Evolutionary conservation across 2,797 vertebrate genomes (phyloP).

Genomic region (Diceros bicornis): DNA sequence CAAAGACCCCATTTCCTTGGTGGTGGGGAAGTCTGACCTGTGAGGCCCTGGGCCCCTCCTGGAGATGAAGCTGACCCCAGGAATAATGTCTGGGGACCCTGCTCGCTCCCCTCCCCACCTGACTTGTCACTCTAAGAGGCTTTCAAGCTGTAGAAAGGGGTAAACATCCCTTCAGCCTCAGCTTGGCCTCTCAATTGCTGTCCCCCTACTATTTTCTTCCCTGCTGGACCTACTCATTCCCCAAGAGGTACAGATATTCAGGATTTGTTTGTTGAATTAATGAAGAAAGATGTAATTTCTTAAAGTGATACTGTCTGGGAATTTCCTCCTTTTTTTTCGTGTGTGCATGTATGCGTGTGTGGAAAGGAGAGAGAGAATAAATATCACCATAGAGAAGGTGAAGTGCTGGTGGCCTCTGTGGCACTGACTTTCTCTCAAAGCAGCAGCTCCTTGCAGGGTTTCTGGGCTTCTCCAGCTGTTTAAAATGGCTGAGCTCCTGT

Average conservation of each 20-base stretch:
- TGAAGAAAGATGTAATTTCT: constrained; percentile 32
- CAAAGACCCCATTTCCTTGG: not conserved
- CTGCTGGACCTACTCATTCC: not conserved
- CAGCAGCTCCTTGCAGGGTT: not conserved
- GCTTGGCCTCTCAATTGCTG: not conserved
- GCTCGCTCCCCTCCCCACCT: not conserved
- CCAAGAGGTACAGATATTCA: not conserved
- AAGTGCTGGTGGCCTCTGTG: not conserved
- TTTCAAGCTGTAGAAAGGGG: constrained; percentile 40
- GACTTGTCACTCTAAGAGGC: not conserved
- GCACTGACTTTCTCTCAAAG: constrained; percentile 27
- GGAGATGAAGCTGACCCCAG: not conserved
- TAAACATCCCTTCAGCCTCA: not conserved
- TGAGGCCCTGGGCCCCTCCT: not conserved
- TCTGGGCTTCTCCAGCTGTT: constrained; percentile 72
- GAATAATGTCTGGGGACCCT: not conserved
- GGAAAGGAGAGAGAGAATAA: not conserved
- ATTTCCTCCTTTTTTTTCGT: not conserved
- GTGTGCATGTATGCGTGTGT: not conserved
- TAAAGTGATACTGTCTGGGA: constrained; percentile 44
- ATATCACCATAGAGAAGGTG: not conserved
- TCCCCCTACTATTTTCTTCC: not conserved
- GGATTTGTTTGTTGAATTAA: not conserved
- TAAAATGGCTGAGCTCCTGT: constrained; percentile 68
- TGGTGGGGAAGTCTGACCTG: not conserved